Base-by-base conservation (phyloP, 2,888 invertebrate genomes). In the Torymus tubicola region DNA sequence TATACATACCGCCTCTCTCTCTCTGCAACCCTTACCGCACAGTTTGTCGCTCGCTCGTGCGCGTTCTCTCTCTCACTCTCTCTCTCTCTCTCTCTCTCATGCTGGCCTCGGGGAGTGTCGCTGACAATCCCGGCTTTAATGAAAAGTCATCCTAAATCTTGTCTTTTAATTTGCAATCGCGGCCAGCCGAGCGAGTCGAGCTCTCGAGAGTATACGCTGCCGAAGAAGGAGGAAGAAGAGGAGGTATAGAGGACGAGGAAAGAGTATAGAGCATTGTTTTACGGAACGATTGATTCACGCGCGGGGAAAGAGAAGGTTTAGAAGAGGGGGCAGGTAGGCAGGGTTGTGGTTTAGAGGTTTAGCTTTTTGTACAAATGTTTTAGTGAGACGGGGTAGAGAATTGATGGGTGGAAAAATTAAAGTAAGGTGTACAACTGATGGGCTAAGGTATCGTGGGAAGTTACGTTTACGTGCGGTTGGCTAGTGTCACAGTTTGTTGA, bases 71-170 rank as follows among this genome's bases (percentile, higher is more conserved):
- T 71, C 82, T 79, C 75, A 78, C 42, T 52, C 8, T 31, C 76
- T 50, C 53, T 24, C 55, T 12, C 65, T 50, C 82, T 79, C 75
- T 78, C 42, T 42, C 52, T 65, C 52, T 21, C 21, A 21, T 21
- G 53, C 60, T 70, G 42, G 42, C 42, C 42, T 78, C 84, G 84
- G 85, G 86, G 87, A 87, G 87, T 87, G 87, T 86, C 86, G 86
- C 82, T 87, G 88, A 88, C 88, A 88, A 87, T 87, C 83, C 84
- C 85, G 84, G 82, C 85, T 85, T 87, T 88, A 88, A 88, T 88
- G 88, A 88, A 88, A 88, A 87, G 85, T 87, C 87, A 84, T 86
- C 86, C 87, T 86, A 85, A 81, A 79, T 83, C 80, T 82, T 80
- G 83, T 82, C 80, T 82, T 83, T 74, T 79, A 77, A 80, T 82